Conservation (phyloP, 2,797 vertebrate genomes). For the Rhinophrynus dorsalis region DNA sequence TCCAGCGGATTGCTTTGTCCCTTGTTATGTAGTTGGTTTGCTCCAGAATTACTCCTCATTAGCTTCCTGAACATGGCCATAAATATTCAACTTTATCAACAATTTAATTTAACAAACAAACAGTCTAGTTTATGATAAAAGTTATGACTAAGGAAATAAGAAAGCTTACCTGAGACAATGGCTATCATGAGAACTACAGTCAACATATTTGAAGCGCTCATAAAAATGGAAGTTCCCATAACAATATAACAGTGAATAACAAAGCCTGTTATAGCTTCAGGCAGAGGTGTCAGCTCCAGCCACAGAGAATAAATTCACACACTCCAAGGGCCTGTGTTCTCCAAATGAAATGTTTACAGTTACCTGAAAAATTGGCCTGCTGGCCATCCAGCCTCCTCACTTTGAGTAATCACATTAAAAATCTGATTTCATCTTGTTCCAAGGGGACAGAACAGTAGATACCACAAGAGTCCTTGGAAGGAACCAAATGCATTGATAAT, state of each 20-base stretch:
- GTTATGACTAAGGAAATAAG: too few species aligned
- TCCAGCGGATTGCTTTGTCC: too few species aligned
- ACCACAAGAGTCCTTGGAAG: constrained; percentile 28
- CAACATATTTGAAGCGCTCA: not conserved
- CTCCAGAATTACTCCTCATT: too few species aligned
- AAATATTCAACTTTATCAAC: too few species aligned
- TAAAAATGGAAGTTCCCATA: not conserved
- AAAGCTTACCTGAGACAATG: constrained; percentile 30
- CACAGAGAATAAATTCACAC: not conserved
- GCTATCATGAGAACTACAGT: not conserved
- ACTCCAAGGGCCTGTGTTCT: not conserved
- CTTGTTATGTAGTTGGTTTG: too few species aligned
- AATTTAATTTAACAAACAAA: too few species aligned
- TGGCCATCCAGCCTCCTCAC: constrained; percentile 9
- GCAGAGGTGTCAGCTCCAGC: not conserved
- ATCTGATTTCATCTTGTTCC: constrained; percentile 37
- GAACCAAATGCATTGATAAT: constrained; percentile 55
- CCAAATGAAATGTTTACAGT: constrained; percentile 6
- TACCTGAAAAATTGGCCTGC: constrained; percentile 29
- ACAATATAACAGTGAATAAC: not conserved
- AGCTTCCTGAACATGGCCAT: too few species aligned
- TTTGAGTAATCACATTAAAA: constrained; percentile 32
- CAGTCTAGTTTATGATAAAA: too few species aligned
- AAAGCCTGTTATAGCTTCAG: not conserved
- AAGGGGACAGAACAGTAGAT: constrained; percentile 12